Base-by-base conservation (phyloP, 1,140 invertebrate species). In the Sycobia sp. region DNA sequence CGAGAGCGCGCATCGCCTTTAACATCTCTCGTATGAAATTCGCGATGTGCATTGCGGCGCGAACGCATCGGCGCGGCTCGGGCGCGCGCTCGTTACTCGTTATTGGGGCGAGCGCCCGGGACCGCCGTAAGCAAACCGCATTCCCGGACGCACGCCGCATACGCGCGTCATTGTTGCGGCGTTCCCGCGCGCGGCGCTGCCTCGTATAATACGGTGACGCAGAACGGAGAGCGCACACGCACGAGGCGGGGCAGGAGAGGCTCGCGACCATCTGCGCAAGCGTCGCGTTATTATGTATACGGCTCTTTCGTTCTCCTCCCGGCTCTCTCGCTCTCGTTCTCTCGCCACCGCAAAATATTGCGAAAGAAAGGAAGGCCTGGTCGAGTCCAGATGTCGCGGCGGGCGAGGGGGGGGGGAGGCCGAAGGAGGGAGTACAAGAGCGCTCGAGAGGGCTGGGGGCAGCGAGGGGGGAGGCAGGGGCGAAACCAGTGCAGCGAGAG, bases 371-470 rank as follows among this genome's bases (percentile, higher is more conserved):
- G 22, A 16, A 14, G n/a, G 18, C 10, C 29, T 29, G 18, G 9
- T 7, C 5, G 27, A 4, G 9, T 25, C 47, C 57, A 60, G 57
- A 50, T 60, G 57, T 60, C 51, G 57, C 47, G 57, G 47, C 32
- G n/a, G 46, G 36, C 20, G 4, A 18, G 22, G 38, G 44, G n/a
- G 49, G 16, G 16, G 20, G 16, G 5, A 39, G 13, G 11, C 9
- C 8, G 29, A 11, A 50, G 1, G 25, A 50, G 25, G 0, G 11
- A 18, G 5, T n/a, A n/a, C n/a, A n/a, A n/a, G n/a, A n/a, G n/a
- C n/a, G n/a, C n/a, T n/a, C n/a, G n/a, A n/a, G n/a, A n/a, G n/a
- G n/a, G n/a, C n/a, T n/a, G n/a, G n/a, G n/a, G n/a, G n/a, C n/a
- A n/a, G n/a, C n/a, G n/a, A n/a, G n/a, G n/a, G n/a, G n/a, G n/a